Base-by-base conservation (phyloP, 2,113 vertebrate genomes). In the Chauna torquata region DNA sequence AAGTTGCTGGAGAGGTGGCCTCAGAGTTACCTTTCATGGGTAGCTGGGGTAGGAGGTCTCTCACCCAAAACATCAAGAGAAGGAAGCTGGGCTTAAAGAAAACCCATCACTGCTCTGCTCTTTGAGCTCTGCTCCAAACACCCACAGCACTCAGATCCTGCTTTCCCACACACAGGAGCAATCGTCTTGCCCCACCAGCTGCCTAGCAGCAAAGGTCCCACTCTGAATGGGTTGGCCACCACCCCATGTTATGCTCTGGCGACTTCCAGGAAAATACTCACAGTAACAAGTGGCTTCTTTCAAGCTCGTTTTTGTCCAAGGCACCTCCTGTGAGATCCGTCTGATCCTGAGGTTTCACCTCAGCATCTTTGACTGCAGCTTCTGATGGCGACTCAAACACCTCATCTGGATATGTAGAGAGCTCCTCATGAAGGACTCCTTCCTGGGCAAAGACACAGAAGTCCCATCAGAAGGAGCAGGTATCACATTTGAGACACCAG, bases 241-340 rank as follows among this genome's bases (percentile, higher is more conserved):
- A 74, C 12, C 9, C 20, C 14, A 25, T 1, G 8, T 17, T 16
- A 65, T 19, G 19, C 32, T 91, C 54, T 45, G 36, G 40, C 77
- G 92, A 38, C 75, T 70, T 79, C 55, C 62, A 75, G 42, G 34
- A 76, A 76, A 59, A 76, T 86, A 98, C 99, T 99, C 97, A 99
- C 99, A 99, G 98, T 98, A 99, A 98, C 93, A 99, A 97, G 91
- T 99, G 99, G 96, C 99, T 99, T 97, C 98, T 99, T 97, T 99
- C 99, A 14, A 99, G 98, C 86, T 99, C 99, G 0, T 95, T 98
- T 96, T 99, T 99, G 96, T 99, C 99, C 91, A 99, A 98, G 27
- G 99, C 99, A 10, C 99, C 99, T 30, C 99, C 99, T 1, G 99
- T 99, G 91, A 99, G 98, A 90, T 99, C 99, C 0, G 97, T 98